Base-by-base conservation (phyloP, 2,797 vertebrate genomes). In the Okamejei kenojei region DNA sequence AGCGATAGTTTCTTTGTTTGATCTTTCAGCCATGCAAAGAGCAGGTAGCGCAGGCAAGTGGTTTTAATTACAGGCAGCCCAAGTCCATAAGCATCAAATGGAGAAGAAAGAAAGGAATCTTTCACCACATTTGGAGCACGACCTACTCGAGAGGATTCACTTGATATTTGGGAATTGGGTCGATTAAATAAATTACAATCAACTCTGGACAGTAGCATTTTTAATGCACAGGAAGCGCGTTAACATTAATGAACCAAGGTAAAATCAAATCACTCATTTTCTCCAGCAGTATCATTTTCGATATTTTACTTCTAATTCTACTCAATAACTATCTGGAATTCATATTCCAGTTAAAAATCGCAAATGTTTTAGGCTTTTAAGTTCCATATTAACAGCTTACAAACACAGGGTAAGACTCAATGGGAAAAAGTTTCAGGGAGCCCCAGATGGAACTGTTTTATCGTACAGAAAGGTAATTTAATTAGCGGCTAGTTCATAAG, bases 41-140 rank as follows among this genome's bases (percentile, higher is more conserved):
- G 71, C 45, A 76, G 90, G 76, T 92, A 76, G 90, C 71, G 29
- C 35, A 54, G 0, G 21, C 90, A 76, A 92, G 71, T 92, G 90
- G 90, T 76, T 92, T 74, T 92, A 92, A 92, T 92, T 92, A 76
- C 90, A 92, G 74, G 74, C 90, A 92, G 90, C 90, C 90, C 73
- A 92, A 92, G 76, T 92, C 90, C 54, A 92, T 92, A 92, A 73
- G 68, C 90, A 76, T 92, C 90, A 92, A 92, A 58, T 92, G 71
- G 35, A 92, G 90, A 92, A 92, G 90, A 76, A 92, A 91, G 90
- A 38, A 91, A 92, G 71, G 13, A 92, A 92, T 38, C 90, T 38
- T 29, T 92, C 73, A 71, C 71, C 90, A 92, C 90, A 92, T 92
- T 92, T 71, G 26, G 71, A 58, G 90, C 90, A 76, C 38, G 74